Percentiles rank a stretch among this genome's conserved stretches.
Evolutionary conservation across 2,113 vertebrate species (phyloP).

Genomic region (Percina caprodes): DNA sequence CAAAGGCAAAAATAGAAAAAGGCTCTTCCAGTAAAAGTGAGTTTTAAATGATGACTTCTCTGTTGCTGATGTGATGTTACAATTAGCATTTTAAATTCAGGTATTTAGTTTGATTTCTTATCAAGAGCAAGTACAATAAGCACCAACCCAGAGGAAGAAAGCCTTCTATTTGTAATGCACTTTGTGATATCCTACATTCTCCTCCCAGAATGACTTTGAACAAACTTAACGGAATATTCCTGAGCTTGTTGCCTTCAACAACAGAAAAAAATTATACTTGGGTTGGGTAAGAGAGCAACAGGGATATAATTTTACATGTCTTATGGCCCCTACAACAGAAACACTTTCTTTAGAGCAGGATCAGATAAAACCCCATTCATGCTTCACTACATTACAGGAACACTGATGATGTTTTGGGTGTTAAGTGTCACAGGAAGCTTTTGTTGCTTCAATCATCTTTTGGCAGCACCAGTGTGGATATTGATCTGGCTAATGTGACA

Average conservation of each 20-base stretch:
- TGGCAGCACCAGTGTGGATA: neutral
- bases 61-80: neutral
- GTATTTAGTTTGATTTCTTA: neutral
- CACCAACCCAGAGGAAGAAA: neutral
- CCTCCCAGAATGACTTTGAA: neutral
- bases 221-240: neutral
- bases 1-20: neutral
- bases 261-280: neutral
- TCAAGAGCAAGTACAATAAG: neutral
- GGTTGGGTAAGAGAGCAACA: neutral
- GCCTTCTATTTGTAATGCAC: neutral
- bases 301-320: neutral
- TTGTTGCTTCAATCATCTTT: neutral
- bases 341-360: neutral
- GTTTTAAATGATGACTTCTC: neutral
- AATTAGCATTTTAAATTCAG: neutral
- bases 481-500: slow-evolving; percentile 25
- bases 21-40: neutral
- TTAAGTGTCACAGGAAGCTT: slow-evolving; percentile 1
- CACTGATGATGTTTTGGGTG: slow-evolving; percentile 49
- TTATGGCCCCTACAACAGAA: neutral
- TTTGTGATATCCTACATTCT: neutral
- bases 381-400: slow-evolving; percentile 24
- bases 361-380: slow-evolving; percentile 41
- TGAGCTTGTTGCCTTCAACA: neutral